phyloP scores from a whole-genome alignment of 2,797 vertebrate species.

The Sitta carolinensis region DNA sequence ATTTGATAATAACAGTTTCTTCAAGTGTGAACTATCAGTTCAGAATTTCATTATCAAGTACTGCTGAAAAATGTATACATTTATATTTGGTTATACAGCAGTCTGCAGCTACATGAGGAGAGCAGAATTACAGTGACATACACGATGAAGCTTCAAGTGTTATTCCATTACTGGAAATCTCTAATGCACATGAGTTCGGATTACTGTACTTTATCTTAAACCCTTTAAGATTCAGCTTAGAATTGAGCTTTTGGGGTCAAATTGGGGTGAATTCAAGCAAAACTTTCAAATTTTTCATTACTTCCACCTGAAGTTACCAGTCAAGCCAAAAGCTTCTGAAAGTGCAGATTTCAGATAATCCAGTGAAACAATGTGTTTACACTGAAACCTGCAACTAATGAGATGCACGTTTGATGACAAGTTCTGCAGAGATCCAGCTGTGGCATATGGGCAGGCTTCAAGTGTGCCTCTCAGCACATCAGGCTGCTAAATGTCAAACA shows the following conservation, averaged over 20 bases:
- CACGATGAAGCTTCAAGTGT: neutral
- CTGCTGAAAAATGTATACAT: neutral
- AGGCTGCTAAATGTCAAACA: neutral
- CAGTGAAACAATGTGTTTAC: neutral
- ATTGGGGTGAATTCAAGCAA: neutral
- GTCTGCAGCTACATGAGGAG: neutral
- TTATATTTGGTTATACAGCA: neutral
- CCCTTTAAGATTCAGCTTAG: neutral
- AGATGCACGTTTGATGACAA: neutral
- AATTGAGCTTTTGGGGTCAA: neutral
- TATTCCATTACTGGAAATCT: neutral
- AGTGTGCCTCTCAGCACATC: neutral
- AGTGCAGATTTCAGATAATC: neutral
- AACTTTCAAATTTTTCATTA: neutral
- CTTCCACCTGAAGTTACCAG: neutral
- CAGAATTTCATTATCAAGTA: neutral
- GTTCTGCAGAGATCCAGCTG: neutral
- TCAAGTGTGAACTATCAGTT: neutral
- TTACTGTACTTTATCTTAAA: neutral
- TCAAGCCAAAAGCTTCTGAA: neutral
- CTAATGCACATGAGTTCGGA: neutral
- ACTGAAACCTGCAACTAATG: neutral
- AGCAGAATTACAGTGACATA: neutral
- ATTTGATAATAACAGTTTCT: neutral
- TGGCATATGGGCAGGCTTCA: neutral